A percentile compares a stretch with the other conserved stretches of the same genome.
Evolutionary conservation across 1,140 invertebrate species (phyloP).

Genomic region (Neoseiulus cucumeris): DNA sequence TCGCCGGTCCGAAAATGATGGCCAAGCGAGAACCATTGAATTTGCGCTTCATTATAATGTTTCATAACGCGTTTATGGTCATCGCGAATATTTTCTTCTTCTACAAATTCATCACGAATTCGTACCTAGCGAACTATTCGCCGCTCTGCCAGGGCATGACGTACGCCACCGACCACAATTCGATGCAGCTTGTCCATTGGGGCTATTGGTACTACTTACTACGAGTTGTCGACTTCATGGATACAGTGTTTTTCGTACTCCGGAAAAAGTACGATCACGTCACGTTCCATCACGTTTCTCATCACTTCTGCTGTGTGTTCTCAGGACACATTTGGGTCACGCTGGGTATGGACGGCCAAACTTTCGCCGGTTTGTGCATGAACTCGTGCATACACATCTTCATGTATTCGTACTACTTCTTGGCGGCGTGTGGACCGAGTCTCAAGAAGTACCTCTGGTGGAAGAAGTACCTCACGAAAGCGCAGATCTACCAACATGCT

Average conservation of each 20-base stretch:
- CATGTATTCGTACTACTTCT: constrained; percentile 80
- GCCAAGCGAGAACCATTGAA: constrained; percentile 52
- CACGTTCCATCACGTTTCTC: constrained; percentile 45
- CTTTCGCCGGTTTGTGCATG: constrained; percentile 63
- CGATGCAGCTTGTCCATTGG: constrained; percentile 4
- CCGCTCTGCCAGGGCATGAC: background rate
- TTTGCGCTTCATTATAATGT: constrained; percentile 50
- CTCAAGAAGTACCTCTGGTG: constrained; percentile 68
- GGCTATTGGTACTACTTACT: constrained; percentile 15
- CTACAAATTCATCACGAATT: constrained; percentile 15
- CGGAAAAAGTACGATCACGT: constrained; percentile 53
- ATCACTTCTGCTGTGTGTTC: constrained; percentile 25
- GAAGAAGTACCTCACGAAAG: constrained; percentile 70
- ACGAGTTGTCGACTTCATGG: constrained; percentile 19
- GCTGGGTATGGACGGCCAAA: too few relatives aligned
- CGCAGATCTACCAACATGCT: too few relatives aligned
- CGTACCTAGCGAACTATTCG: constrained; percentile 12
- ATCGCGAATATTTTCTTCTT: background rate
- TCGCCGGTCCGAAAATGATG: constrained; percentile 56
- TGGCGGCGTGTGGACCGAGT: constrained; percentile 57
- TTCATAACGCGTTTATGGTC: constrained; percentile 61
- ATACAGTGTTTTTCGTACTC: constrained; percentile 35
- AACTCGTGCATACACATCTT: constrained; percentile 76
- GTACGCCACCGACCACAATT: background rate
- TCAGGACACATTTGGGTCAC: too few relatives aligned